Evolutionary conservation across 2,797 vertebrate genomes (phyloP).

Genomic region (Stomatorhinus walkeri): DNA sequence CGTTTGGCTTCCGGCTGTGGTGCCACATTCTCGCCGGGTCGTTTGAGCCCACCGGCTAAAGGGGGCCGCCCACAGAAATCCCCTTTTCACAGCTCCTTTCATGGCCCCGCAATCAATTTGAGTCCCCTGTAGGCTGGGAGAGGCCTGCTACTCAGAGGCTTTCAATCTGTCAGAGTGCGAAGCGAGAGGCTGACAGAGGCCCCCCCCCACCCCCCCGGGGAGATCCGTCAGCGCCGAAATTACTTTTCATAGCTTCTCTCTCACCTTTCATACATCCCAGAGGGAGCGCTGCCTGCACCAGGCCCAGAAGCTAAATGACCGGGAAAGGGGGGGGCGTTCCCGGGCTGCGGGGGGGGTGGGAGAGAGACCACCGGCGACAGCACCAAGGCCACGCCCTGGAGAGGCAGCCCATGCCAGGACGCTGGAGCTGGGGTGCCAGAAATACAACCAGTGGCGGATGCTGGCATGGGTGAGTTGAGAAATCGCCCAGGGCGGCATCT

Average conservation of each 20-base stretch:
- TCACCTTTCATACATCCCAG: neutral
- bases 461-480: neutral
- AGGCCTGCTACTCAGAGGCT: neutral
- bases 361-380: neutral
- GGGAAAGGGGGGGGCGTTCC: neutral
- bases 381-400: neutral
- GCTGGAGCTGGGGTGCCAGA: neutral
- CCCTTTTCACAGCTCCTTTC: neutral
- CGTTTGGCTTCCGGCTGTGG: neutral
- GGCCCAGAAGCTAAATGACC: neutral
- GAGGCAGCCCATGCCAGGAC: neutral
- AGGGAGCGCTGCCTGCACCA: neutral
- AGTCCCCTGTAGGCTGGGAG: neutral
- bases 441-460: neutral
- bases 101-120: constrained; percentile 16
- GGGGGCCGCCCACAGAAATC: neutral
- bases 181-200: neutral
- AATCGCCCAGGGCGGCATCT: neutral
- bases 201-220: neutral
- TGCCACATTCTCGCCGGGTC: neutral
- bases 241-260: constrained; percentile 13
- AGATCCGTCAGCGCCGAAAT: neutral
- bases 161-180: neutral
- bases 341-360: neutral
- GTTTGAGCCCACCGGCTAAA: neutral